Evolutionary conservation across 1,140 invertebrate species (phyloP).

Genomic region (Phymastichus coffea): DNA sequence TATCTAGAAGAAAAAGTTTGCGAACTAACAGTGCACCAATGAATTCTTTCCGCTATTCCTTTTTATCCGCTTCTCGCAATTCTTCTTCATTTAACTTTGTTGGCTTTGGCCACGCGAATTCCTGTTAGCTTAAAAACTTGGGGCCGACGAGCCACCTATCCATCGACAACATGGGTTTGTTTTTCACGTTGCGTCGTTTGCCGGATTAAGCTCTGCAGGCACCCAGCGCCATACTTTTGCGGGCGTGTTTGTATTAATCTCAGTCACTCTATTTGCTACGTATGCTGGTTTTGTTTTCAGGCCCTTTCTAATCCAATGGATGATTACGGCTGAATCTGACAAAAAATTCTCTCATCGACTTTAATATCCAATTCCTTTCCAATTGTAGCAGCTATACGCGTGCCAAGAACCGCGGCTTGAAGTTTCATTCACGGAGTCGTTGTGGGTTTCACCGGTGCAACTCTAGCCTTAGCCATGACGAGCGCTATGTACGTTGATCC

Average conservation of each 20-base stretch:
- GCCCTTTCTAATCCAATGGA: constrained; percentile 36
- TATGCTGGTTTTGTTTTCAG: constrained; percentile 13
- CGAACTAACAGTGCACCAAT: too few relatives aligned
- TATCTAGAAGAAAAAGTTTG: too few relatives aligned
- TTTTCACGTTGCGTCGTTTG: constrained; percentile 35
- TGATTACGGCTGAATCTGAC: constrained; percentile 40
- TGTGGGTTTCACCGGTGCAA: background rate
- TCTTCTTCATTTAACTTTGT: too few relatives aligned
- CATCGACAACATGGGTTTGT: background rate
- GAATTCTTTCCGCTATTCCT: too few relatives aligned
- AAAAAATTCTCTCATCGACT: constrained; percentile 23
- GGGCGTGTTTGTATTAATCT: constrained; percentile 37
- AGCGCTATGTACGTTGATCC: background rate
- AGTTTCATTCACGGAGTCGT: background rate
- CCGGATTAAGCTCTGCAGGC: constrained; percentile 46
- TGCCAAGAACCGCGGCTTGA: background rate
- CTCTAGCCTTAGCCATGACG: background rate
- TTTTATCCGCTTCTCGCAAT: too few relatives aligned
- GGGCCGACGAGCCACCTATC: background rate
- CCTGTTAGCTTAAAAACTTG: background rate
- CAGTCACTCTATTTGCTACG: constrained; percentile 43
- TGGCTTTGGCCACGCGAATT: too few relatives aligned
- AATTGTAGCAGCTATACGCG: background rate
- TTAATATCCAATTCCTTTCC: background rate
- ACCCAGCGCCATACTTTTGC: constrained; percentile 49